Evolutionary conservation across 2,888 invertebrate genomes (phyloP).

Genomic region (Diploptera punctata): DNA sequence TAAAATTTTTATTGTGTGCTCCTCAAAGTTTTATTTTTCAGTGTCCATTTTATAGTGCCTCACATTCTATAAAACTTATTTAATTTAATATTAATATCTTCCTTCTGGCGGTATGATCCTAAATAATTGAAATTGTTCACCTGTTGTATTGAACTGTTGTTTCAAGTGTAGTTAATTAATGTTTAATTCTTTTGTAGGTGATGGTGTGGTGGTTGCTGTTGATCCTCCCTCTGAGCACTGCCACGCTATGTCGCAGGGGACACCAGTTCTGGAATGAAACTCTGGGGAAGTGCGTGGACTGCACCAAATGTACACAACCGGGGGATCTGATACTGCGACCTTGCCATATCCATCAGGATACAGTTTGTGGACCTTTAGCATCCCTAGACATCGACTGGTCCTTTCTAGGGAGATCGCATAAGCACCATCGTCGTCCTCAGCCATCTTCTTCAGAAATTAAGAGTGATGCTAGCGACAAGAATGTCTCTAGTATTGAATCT

Average conservation of each 20-base stretch:
- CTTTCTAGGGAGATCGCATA: not conserved
- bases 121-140: too few relatives aligned
- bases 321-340: conserved; percentile 68
- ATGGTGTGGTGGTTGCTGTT: conserved; percentile 15
- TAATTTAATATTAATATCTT: too few relatives aligned
- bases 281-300: conserved; percentile 69
- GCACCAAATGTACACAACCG: conserved; percentile 69
- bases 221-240: conserved; percentile 13
- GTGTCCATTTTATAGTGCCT: too few relatives aligned
- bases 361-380: conserved; percentile 73
- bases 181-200: not conserved
- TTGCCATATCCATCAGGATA: conserved; percentile 77
- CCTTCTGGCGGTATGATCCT: too few relatives aligned
- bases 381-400: conserved; percentile 70
- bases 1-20: too few relatives aligned
- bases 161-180: too few relatives aligned
- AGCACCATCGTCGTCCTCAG: not conserved
- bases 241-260: conserved; percentile 54
- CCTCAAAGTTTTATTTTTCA: too few relatives aligned
- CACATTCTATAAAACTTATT: too few relatives aligned
- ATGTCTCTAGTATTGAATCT: too few relatives aligned
- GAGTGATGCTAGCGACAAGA: too few relatives aligned
- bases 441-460: too few relatives aligned
- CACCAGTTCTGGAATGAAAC: conserved; percentile 74
- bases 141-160: too few relatives aligned